These are phyloP conservation scores for Stichodactyla mertensii DNA, from an alignment of 64 coral and sea anemone genomes.

Conservation along the genomic window DNA sequence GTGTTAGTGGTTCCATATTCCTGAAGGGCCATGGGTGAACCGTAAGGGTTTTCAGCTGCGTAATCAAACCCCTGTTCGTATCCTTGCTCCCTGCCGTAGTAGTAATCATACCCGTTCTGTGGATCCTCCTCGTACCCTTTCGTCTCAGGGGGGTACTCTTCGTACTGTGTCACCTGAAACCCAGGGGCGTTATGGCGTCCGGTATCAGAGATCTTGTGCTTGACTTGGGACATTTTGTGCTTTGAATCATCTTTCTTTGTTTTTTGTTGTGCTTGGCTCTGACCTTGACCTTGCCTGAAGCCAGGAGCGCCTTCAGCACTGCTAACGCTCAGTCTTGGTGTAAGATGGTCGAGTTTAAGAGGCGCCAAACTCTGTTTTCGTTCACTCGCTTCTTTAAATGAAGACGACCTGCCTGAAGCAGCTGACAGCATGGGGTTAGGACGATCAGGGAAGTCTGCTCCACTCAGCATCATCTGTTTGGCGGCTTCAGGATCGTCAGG, in stretches of 20 bases:
- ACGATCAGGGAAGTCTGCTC: slow-evolving; percentile 17
- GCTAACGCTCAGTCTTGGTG: background rate
- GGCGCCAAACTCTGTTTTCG: slow-evolving; percentile 23
- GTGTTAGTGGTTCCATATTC: slow-evolving; percentile 5
- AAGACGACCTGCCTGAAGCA: background rate
- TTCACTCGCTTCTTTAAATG: slow-evolving; percentile 4
- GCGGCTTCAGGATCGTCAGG: slow-evolving; percentile 47
- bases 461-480: slow-evolving; percentile 11
- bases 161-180: slow-evolving; percentile 17
- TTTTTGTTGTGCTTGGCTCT: background rate
- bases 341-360: slow-evolving; percentile 16
- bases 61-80: slow-evolving; percentile 51
- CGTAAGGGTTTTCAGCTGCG: slow-evolving; percentile 36
- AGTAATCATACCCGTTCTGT: slow-evolving; percentile 34
- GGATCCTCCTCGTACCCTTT: slow-evolving; percentile 20
- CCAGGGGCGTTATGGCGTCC: background rate
- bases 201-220: background rate
- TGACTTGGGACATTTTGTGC: background rate
- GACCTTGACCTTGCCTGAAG: background rate
- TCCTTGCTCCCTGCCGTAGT: slow-evolving; percentile 29
- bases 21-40: slow-evolving; percentile 22
- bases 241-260: background rate
- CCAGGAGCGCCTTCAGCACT: slow-evolving; percentile 11
- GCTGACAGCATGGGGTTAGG: slow-evolving; percentile 13
- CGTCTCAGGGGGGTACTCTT: background rate